phyloP scores from a whole-genome alignment of 2,113 vertebrate species.

The Peromyscus maniculatus region DNA sequence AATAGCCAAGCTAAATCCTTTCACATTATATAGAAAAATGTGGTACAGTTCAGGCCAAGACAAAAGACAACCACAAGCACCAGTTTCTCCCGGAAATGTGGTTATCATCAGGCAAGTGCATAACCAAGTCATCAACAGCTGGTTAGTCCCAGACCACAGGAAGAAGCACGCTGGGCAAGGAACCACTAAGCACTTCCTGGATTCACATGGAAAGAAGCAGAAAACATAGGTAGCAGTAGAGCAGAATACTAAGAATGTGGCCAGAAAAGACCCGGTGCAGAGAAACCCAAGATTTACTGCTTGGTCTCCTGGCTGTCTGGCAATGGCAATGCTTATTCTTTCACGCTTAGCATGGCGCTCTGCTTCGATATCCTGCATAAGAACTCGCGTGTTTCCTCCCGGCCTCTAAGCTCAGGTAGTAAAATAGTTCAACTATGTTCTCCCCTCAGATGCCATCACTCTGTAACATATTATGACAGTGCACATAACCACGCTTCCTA shows the following conservation, averaged over 20 bases:
- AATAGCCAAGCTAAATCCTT: neutral
- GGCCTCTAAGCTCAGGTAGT: neutral
- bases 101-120: neutral
- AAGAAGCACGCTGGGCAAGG: neutral
- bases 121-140: neutral
- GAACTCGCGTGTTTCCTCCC: conserved; percentile 10
- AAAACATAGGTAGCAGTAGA: neutral
- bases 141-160: neutral
- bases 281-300: neutral
- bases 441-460: neutral
- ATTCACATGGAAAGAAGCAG: neutral
- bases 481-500: neutral
- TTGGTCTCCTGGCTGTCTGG: neutral
- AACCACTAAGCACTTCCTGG: neutral
- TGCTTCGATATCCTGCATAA: conserved; percentile 14
- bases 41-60: neutral
- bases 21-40: neutral
- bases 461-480: conserved; percentile 12
- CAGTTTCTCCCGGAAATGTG: neutral
- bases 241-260: neutral
- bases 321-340: neutral
- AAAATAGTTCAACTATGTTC: neutral
- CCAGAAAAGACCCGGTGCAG: neutral
- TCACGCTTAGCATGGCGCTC: neutral
- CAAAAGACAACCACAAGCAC: neutral